Base-by-base conservation (phyloP, 1,140 invertebrate species). In the Paraescarpia echinospica region DNA sequence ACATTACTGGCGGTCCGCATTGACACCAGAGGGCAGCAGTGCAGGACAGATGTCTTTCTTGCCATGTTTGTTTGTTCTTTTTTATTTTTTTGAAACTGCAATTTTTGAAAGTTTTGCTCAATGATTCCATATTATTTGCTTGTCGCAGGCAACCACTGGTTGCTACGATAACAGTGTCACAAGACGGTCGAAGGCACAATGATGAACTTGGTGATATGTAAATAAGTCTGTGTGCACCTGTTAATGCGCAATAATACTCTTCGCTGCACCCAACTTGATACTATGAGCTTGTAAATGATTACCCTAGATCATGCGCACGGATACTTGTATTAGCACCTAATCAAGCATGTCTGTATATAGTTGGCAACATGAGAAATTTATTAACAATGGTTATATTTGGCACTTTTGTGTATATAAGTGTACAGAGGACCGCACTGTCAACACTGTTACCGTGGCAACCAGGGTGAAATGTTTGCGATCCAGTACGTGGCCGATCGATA, bases 31-130 rank as follows among this genome's bases (percentile, higher is more conserved):
- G 59, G 59, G 59, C 59, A 77, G 59, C 59, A 77, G 59, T 27
- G 22, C 59, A 77, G 59, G 18, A 77, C 59, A 77, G 59, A 77
- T 18, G 27, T 77, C 59, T 77, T 77, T 77, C 59, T 77, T 77
- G 59, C 59, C 59, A 77, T 77, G 59, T 77, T 77, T 77, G 59
- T 77, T 77, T 77, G 59, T 77, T 77, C 59, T 77, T 77, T 77
- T 77, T 77, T 77, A 77, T 77, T 77, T 77, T 77, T 77, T 77
- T 77, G 14, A 77, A 77, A 77, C 59, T 77, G 59, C 59, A 77
- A 77, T 77, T 77, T 77, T 77, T 77, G 59, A 77, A 77, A 77
- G 59, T 77, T 77, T 77, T 77, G 59, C 59, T 77, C 59, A 77
- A 77, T 77, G 59, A 77, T 77, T 77, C 59, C 59, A 77, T 77